Percentiles rank a stretch among this genome's conserved stretches.
Conservation (phyloP, 1,140 invertebrate species). For the Pemphigus obesinymphae region DNA sequence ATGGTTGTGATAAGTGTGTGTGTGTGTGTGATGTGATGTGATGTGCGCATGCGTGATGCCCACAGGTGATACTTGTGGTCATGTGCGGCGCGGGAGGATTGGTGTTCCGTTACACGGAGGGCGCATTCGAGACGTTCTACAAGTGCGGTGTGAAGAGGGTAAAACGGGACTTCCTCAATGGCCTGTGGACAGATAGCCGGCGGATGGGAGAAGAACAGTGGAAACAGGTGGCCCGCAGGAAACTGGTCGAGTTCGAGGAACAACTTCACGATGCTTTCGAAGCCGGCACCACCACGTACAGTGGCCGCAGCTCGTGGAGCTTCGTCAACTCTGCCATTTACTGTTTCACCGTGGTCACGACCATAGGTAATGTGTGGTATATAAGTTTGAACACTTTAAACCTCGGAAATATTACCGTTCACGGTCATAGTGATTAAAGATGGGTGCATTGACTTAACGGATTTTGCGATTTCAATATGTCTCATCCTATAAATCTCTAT, state of each 20-base stretch:
- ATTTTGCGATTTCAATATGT: no score
- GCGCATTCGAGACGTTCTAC: constrained; percentile 75
- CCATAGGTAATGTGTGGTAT: constrained; percentile 71
- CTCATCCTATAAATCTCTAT: no score
- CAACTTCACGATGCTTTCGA: constrained; percentile 78
- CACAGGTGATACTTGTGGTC: constrained; percentile 59
- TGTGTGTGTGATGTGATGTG: no score
- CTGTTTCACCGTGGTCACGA: constrained; percentile 85
- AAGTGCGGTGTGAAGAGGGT: constrained; percentile 82
- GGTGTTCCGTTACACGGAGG: constrained; percentile 72
- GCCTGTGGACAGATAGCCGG: constrained; percentile 72
- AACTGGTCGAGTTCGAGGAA: constrained; percentile 78
- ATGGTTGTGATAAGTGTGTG: no score
- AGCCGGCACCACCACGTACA: constrained; percentile 71
- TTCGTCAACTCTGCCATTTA: constrained; percentile 90
- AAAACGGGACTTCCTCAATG: constrained; percentile 77
- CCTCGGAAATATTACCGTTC: no score
- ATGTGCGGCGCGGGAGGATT: constrained; percentile 73
- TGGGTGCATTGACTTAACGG: no score
- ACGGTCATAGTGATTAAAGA: background rate
- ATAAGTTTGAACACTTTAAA: background rate
- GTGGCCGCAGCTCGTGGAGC: constrained; percentile 80
- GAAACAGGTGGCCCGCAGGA: constrained; percentile 74
- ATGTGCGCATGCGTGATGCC: background rate
- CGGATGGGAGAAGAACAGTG: constrained; percentile 79